Evolutionary conservation across 1,140 invertebrate species (phyloP), one percentile per base, ranked within the genome.

Genomic region (Elymnias hypermnestra): DNA sequence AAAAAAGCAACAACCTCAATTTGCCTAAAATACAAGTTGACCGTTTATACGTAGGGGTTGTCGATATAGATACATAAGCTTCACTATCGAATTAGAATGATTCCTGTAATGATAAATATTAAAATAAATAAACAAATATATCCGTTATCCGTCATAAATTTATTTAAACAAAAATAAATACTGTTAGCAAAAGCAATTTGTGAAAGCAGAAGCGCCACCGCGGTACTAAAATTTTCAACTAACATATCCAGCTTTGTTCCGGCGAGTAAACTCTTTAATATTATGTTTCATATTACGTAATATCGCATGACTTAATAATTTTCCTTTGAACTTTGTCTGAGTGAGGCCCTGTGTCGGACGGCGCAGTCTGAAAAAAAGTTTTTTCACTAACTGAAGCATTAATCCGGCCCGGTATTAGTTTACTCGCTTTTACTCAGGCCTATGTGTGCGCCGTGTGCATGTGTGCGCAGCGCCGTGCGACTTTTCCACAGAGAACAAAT

Each of bases 321-420:
- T 50, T 52, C 48, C 54, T 57, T 57, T 57, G 54, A 57, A 51
- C 48, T 37, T 46, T 47, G 48, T 57, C 58, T 55, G 49, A 77
- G 62, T 76, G 35, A 75, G 64, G 39, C 68, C 75, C 78, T 85
- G 81, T 29, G 53, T 43, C 72, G 81, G 81, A 78, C 81, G 81
- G 76, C 72, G 72, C 72, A 77, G 77, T 74, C 81, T 84, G 76
- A 85, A 85, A 85, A 81, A 85, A 83, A 73, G 69, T 77, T 85
- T 84, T 83, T 85, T 85, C 82, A 85, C 82, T 83, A 85, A 85
- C 82, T 85, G 82, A 85, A 85, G 82, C 78, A 85, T 85, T 85
- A 85, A 85, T 85, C 82, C 77, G 73, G 74, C 74, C 73, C 63
- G 74, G 78, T 85, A 85, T 85, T 85, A 85, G 81, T 85, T 85